phyloP scores from a whole-genome alignment of 2,888 invertebrate species.

The Noctua janthe region DNA sequence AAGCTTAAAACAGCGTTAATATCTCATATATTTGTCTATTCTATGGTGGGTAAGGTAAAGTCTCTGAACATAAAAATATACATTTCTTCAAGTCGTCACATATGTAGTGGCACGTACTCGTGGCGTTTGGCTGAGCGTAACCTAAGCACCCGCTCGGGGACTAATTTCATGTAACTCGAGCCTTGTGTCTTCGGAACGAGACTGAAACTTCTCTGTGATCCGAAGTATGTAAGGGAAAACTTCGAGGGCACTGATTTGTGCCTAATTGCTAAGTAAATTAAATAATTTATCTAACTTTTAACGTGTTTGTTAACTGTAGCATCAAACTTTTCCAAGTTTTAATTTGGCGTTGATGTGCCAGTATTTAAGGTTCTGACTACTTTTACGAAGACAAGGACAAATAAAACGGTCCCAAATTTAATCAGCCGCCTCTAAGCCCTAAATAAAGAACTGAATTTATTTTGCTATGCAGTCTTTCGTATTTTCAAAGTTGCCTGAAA shows the following conservation, averaged over 20 bases:
- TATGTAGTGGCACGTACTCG: constrained; percentile 6
- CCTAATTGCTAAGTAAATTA: constrained; percentile 73
- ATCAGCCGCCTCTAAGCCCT: constrained; percentile 38
- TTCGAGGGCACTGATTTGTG: constrained; percentile 69
- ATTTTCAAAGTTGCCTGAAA: constrained; percentile 33
- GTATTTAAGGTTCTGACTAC: constrained; percentile 21
- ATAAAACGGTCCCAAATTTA: constrained; percentile 39
- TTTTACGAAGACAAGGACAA: constrained; percentile 9
- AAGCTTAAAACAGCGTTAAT: too few relatives aligned
- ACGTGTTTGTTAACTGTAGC: constrained; percentile 53
- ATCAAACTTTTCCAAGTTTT: constrained; percentile 45
- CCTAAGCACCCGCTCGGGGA: constrained; percentile 73
- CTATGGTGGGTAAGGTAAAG: not conserved
- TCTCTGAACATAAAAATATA: not conserved
- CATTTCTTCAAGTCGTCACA: constrained; percentile 10
- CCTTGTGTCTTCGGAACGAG: constrained; percentile 59
- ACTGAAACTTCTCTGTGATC: constrained; percentile 64
- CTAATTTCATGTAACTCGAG: constrained; percentile 77
- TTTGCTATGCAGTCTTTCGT: constrained; percentile 38
- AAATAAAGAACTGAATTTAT: constrained; percentile 55
- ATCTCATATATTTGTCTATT: not conserved
- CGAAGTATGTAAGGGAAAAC: constrained; percentile 67
- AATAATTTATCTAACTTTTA: constrained; percentile 64
- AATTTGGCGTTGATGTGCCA: constrained; percentile 38
- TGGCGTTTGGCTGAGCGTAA: constrained; percentile 57